phyloP scores from a whole-genome alignment of 1,140 invertebrate genomes.

The Aphelinus atriplicis region DNA sequence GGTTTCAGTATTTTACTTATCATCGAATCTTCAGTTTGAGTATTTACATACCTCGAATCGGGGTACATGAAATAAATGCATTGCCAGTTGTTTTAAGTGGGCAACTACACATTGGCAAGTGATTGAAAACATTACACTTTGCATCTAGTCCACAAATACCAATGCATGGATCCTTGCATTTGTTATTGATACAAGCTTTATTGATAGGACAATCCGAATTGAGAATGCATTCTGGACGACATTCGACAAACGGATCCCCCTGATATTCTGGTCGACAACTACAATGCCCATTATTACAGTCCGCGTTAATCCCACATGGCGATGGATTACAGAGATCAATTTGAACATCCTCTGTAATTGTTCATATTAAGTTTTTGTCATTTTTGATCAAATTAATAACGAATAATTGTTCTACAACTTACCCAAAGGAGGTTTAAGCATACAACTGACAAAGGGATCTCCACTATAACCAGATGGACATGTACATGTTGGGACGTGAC shows the following conservation, averaged over 20 bases:
- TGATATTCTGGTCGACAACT: constrained; percentile 76
- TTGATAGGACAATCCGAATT: constrained; percentile 84
- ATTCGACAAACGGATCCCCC: constrained; percentile 83
- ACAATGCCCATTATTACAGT: constrained; percentile 75
- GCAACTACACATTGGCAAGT: constrained; percentile 85
- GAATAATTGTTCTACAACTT: constrained; percentile 36
- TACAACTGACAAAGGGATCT: constrained; percentile 75
- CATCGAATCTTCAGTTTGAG: constrained; percentile 42
- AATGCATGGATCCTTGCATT: constrained; percentile 82
- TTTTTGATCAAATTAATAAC: constrained; percentile 42
- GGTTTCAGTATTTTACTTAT: background rate
- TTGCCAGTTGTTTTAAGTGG: constrained; percentile 79
- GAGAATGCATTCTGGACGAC: constrained; percentile 82
- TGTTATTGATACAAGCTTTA: constrained; percentile 82
- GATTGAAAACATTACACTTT: constrained; percentile 83
- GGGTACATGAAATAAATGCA: constrained; percentile 72
- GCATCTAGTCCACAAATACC: constrained; percentile 85
- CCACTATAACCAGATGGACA: constrained; percentile 79
- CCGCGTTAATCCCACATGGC: constrained; percentile 82
- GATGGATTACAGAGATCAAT: constrained; percentile 78
- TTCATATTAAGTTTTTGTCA: constrained; percentile 33
- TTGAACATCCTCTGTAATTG: constrained; percentile 47
- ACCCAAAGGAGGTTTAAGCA: constrained; percentile 47
- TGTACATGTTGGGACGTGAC: constrained; percentile 79
- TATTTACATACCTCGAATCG: constrained; percentile 51